Conservation (phyloP, 2,888 invertebrate genomes). For the Julus scandinavius region DNA sequence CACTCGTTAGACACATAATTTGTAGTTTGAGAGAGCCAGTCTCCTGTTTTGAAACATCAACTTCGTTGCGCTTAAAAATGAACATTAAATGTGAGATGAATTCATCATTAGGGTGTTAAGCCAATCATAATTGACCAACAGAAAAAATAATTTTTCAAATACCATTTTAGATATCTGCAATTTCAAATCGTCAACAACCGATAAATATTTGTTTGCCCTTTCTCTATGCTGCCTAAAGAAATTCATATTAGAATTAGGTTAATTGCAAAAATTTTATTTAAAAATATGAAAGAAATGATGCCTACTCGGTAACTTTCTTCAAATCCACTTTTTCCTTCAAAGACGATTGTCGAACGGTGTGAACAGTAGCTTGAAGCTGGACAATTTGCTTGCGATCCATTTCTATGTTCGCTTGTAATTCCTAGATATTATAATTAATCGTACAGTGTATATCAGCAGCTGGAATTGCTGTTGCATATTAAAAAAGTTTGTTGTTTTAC, state of each 20-base stretch:
- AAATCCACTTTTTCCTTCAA: background rate
- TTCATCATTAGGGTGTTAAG: background rate
- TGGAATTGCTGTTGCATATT: background rate
- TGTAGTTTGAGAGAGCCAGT: slow-evolving; percentile 20
- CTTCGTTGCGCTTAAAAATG: background rate
- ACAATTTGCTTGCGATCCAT: background rate
- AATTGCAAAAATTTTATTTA: background rate
- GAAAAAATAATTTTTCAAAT: background rate
- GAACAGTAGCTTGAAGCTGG: background rate
- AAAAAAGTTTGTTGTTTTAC: background rate
- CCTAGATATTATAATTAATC: background rate
- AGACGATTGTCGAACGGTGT: background rate
- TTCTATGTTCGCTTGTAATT: background rate
- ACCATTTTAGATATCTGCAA: slow-evolving; percentile 13
- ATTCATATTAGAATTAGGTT: background rate
- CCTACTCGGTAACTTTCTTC: background rate
- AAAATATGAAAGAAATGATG: background rate
- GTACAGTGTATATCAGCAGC: background rate
- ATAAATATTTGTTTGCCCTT: slow-evolving; percentile 47
- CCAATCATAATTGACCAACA: background rate
- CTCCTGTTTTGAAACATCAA: background rate
- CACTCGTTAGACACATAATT: background rate
- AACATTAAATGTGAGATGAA: background rate
- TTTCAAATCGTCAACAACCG: slow-evolving; percentile 13
- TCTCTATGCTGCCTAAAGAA: slow-evolving; percentile 36